These are phyloP conservation scores for Drosophila antonietae DNA, from an alignment of 2,888 invertebrate genomes.

Conservation along the genomic window DNA sequence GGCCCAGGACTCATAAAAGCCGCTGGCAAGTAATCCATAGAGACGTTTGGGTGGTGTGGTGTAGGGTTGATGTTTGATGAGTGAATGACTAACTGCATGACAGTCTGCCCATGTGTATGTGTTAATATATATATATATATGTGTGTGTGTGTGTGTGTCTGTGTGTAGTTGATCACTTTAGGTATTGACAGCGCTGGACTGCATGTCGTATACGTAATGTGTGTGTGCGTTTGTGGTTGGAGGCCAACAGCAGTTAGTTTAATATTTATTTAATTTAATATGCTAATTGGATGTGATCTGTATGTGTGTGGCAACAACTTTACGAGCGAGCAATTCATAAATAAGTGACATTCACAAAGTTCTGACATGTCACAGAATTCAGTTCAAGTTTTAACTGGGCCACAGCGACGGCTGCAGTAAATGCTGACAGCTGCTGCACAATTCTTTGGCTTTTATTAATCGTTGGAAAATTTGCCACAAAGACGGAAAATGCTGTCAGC, in stretches of 20 bases:
- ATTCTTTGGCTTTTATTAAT: constrained; percentile 73
- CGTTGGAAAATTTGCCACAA: constrained; percentile 72
- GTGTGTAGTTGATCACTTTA: constrained; percentile 70
- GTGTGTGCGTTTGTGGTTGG: constrained; percentile 21
- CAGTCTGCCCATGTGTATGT: constrained; percentile 49
- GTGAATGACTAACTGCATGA: constrained; percentile 79
- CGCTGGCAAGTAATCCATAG: constrained; percentile 73
- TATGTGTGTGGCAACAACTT: constrained; percentile 61
- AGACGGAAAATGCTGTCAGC: constrained; percentile 66
- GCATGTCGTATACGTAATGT: constrained; percentile 50
- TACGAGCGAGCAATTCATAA: constrained; percentile 76
- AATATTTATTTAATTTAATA: constrained; percentile 83
- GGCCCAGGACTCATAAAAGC: constrained; percentile 65
- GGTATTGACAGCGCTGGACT: constrained; percentile 73
- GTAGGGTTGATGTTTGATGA: constrained; percentile 69
- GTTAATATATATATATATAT: background rate
- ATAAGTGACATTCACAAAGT: constrained; percentile 73
- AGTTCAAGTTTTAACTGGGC: constrained; percentile 65
- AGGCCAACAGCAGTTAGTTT: constrained; percentile 75
- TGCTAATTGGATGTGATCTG: constrained; percentile 82
- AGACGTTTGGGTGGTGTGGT: constrained; percentile 45
- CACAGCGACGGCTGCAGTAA: constrained; percentile 21
- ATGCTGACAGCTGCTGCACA: constrained; percentile 26
- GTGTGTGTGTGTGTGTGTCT: constrained; percentile 27
- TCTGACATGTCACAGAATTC: constrained; percentile 73